Evolutionary conservation across 2,797 vertebrate species (phyloP).

Genomic region (Peromyscus attwateri): DNA sequence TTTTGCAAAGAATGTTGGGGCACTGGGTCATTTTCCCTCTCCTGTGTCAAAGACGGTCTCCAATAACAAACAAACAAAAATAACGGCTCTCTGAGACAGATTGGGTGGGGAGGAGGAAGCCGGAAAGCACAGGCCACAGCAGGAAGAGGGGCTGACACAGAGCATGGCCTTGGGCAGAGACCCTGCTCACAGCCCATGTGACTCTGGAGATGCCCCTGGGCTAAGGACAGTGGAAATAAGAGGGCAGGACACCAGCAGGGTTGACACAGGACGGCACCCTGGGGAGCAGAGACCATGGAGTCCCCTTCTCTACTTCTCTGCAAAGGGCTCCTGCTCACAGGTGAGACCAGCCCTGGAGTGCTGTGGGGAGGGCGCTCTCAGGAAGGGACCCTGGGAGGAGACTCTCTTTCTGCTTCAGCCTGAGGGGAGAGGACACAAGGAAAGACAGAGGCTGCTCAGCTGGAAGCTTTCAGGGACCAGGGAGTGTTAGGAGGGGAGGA

Average conservation of each 20-base stretch:
- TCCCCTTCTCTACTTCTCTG: not conserved
- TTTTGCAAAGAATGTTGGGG: not conserved
- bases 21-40: not conserved
- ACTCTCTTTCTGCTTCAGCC: not conserved
- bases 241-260: not conserved
- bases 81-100: not conserved
- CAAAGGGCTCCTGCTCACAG: not conserved
- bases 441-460: not conserved
- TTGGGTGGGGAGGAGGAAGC: rapidly evolving
- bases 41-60: not conserved
- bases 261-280: not conserved
- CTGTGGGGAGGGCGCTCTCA: not conserved
- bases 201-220: not conserved
- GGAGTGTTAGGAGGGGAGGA: not conserved
- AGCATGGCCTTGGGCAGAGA: not conserved
- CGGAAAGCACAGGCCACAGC: not conserved
- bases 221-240: not conserved
- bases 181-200: not conserved
- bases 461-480: not conserved
- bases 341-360: not conserved
- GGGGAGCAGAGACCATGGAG: not conserved
- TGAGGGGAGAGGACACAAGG: not conserved
- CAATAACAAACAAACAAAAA: not conserved
- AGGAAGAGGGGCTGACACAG: not conserved
- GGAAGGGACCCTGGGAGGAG: not conserved